phyloP scores from a whole-genome alignment of 2,888 invertebrate species.

The Mylabris sibirica region DNA sequence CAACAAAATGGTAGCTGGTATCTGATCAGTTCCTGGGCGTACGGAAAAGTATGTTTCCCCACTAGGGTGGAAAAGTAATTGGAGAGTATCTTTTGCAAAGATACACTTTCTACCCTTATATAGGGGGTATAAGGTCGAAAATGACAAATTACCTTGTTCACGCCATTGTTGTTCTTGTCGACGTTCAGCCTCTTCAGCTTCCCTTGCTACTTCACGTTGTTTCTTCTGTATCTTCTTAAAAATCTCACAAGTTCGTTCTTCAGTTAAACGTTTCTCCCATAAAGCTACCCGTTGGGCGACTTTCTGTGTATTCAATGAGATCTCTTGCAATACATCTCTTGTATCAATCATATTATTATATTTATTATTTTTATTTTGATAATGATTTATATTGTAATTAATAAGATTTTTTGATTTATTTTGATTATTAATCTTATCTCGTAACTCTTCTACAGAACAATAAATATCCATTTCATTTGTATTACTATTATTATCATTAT shows the following conservation, averaged over 20 bases:
- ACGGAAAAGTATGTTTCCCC: no score
- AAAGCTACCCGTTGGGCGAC: constrained; percentile 71
- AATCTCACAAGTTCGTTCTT: constrained; percentile 71
- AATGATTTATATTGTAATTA: constrained; percentile 53
- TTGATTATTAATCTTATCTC: constrained; percentile 63
- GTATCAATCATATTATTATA: constrained; percentile 47
- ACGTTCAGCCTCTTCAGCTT: constrained; percentile 68
- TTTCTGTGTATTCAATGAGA: constrained; percentile 61
- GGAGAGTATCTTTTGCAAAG: no score
- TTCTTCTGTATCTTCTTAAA: constrained; percentile 68
- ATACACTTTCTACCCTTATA: no score
- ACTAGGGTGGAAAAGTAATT: no score
- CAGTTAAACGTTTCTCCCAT: constrained; percentile 74
- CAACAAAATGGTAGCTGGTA: no score
- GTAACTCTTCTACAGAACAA: constrained; percentile 72
- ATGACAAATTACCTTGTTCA: constrained; percentile 71
- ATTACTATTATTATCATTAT: constrained; percentile 59
- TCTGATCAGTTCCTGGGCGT: no score
- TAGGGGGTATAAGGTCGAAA: no score
- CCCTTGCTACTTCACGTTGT: constrained; percentile 64
- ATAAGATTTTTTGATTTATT: constrained; percentile 39
- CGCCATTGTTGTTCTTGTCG: constrained; percentile 70
- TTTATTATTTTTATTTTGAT: constrained; percentile 53
- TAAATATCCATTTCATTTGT: constrained; percentile 71
- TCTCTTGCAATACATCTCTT: constrained; percentile 61